These are phyloP conservation scores for Polypedilum pembai DNA, from an alignment of 1,140 invertebrate genomes.

Conservation along the genomic window DNA sequence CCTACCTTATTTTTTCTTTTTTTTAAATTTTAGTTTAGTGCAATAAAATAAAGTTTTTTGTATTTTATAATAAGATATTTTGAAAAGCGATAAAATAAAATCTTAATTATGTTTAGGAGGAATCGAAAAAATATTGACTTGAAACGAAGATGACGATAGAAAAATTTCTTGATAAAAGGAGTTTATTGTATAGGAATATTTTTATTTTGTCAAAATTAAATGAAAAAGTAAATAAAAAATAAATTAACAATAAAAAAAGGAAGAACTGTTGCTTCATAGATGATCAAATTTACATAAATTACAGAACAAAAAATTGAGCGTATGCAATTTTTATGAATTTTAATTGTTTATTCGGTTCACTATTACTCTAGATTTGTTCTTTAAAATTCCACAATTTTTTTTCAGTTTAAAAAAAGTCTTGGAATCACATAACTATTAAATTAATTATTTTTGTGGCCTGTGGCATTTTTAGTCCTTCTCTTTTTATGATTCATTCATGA, in stretches of 20 bases:
- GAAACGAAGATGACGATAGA: neutral
- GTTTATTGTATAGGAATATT: neutral
- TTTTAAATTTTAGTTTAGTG: no score
- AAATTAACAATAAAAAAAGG: neutral
- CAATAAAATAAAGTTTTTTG: no score
- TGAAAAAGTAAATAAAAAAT: constrained; percentile 12
- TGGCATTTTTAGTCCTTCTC: no score
- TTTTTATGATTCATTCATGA: no score
- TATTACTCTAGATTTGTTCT: constrained; percentile 5
- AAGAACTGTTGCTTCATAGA: no score
- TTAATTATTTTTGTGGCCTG: no score
- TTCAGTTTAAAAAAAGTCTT: neutral
- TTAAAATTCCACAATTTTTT: neutral
- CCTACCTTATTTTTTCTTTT: no score
- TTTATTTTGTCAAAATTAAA: constrained; percentile 13
- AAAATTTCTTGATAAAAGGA: neutral
- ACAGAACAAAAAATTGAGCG: neutral
- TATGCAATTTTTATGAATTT: neutral
- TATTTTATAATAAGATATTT: no score
- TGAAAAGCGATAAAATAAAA: neutral
- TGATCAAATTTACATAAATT: neutral
- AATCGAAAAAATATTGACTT: neutral
- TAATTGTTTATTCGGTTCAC: neutral
- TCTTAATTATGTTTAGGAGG: neutral
- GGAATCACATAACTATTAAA: neutral